A percentile compares a stretch with the other conserved stretches of the same genome.
phyloP scores from a whole-genome alignment of 2,113 vertebrate genomes.

The Dromas ardeola region DNA sequence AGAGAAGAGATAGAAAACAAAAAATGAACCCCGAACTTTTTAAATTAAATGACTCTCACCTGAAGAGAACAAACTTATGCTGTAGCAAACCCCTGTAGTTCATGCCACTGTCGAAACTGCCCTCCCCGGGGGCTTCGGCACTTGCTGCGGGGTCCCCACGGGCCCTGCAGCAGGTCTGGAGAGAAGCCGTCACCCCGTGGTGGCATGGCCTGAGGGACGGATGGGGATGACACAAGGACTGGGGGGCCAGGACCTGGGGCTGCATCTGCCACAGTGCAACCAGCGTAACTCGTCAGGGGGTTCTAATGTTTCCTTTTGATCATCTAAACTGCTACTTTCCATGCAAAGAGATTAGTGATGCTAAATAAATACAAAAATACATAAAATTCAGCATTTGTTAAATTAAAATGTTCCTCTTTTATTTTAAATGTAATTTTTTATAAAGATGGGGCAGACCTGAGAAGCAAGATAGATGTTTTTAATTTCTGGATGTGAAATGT shows the following conservation, averaged over 20 bases:
- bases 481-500: not conserved
- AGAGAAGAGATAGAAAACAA: not conserved
- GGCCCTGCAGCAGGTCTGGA: too few relatives aligned
- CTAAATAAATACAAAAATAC: not conserved
- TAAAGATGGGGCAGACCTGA: not conserved
- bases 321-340: not conserved
- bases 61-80: too few relatives aligned
- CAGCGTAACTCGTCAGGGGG: too few relatives aligned
- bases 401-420: not conserved
- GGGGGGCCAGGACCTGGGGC: not conserved
- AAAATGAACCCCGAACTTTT: not conserved
- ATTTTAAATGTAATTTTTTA: not conserved
- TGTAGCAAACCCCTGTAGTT: not conserved
- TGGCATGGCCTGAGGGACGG: not conserved
- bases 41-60: not conserved
- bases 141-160: accelerated
- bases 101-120: not conserved
- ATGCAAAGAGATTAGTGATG: not conserved
- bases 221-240: not conserved
- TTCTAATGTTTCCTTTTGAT: not conserved
- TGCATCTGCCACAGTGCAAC: accelerated
- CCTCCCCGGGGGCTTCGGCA: accelerated
- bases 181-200: accelerated
- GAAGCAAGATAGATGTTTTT: not conserved
- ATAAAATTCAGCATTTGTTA: not conserved